Percentiles rank a stretch among this genome's conserved stretches.
Conservation (phyloP, 1,140 invertebrate genomes). For the Sesamia nonagrioides region DNA sequence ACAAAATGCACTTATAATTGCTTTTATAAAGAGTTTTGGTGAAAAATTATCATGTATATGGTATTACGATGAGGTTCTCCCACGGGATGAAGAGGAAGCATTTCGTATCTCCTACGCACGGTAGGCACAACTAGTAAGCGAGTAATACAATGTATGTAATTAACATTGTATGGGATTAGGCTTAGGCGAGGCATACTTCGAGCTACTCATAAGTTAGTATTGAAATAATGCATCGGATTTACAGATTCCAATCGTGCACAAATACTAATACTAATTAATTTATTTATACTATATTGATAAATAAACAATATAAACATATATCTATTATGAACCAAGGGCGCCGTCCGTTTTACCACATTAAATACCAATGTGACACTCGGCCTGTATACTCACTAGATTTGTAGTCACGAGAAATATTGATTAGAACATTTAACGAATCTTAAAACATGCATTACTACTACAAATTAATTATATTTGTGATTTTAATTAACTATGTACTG, state of each 20-base stretch:
- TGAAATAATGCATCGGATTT: constrained; percentile 37
- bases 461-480: neutral
- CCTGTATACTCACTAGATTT: constrained; percentile 17
- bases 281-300: constrained; percentile 44
- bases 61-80: constrained; percentile 64
- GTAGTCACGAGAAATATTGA: constrained; percentile 31
- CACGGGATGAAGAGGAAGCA: constrained; percentile 59
- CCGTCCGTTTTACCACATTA: constrained; percentile 31
- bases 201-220: neutral
- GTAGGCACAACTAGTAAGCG: neutral
- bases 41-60: constrained; percentile 82
- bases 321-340: constrained; percentile 38
- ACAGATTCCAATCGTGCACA: constrained; percentile 40
- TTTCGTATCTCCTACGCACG: constrained; percentile 12
- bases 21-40: constrained; percentile 84
- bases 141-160: neutral
- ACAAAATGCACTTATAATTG: constrained; percentile 87
- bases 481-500: neutral
- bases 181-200: neutral
- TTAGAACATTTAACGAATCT: constrained; percentile 8
- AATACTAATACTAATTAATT: constrained; percentile 41
- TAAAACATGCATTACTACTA: neutral
- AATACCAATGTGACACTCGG: constrained; percentile 26
- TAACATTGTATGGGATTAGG: neutral
- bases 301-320: constrained; percentile 40